These are phyloP conservation scores for Drosophila serrata DNA, from an alignment of 1,140 invertebrate species.

Conservation along the genomic window DNA sequence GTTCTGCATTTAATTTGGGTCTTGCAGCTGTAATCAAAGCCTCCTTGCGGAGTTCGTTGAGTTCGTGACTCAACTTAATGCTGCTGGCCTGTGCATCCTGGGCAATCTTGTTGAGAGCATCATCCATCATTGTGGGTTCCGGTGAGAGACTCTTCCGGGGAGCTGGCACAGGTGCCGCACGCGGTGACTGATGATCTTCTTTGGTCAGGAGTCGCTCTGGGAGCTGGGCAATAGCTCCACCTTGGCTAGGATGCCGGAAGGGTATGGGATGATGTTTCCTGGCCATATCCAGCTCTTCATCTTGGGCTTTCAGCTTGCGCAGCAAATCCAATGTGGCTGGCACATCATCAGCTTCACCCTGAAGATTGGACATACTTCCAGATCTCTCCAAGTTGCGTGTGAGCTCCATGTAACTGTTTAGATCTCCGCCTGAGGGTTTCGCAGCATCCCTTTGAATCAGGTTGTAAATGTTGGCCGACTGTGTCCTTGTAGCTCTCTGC, in stretches of 20 bases:
- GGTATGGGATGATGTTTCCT: constrained; percentile 59
- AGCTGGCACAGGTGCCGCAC: constrained; percentile 65
- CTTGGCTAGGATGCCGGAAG: constrained; percentile 77
- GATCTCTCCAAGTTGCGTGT: constrained; percentile 73
- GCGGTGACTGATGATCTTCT: constrained; percentile 28
- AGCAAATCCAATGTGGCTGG: constrained; percentile 74
- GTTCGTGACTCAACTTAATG: constrained; percentile 86
- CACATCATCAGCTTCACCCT: constrained; percentile 52
- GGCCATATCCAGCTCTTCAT: constrained; percentile 49
- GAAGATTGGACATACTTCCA: constrained; percentile 78
- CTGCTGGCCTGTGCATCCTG: constrained; percentile 87
- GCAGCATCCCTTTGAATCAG: constrained; percentile 88
- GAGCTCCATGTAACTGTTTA: constrained; percentile 76
- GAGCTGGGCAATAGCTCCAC: constrained; percentile 76
- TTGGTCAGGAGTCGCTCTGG: constrained; percentile 64
- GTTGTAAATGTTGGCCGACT: constrained; percentile 92
- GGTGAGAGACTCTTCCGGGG: constrained; percentile 77
- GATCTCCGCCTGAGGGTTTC: constrained; percentile 82
- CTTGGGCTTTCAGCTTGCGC: constrained; percentile 72
- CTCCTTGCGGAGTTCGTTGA: constrained; percentile 82
- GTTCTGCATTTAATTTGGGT: constrained; percentile 73
- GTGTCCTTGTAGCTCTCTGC: constrained; percentile 91
- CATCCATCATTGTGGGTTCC: constrained; percentile 85
- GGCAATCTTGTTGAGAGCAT: constrained; percentile 87
- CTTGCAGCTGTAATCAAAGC: constrained; percentile 72